Evolutionary conservation across 1,140 invertebrate species (phyloP), one percentile per base, ranked within the genome.

Genomic region (Psix sp.): DNA sequence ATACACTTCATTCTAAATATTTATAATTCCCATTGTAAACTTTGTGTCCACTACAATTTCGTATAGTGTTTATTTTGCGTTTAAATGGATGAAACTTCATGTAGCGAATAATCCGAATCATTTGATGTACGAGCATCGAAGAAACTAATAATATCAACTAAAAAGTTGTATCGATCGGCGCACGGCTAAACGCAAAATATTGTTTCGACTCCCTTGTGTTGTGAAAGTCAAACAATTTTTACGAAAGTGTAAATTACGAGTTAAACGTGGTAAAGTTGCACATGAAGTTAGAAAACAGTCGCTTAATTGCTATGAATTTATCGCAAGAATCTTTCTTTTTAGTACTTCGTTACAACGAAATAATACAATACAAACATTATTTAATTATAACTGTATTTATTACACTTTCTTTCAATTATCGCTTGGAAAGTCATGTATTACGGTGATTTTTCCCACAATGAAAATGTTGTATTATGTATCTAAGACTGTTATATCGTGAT

Each of bases 131-230:
- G 48, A 33, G 15, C 48, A 17, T 39, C 11, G 35, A 35, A 45
- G 26, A 18, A 13, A 13, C 45, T 60, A 45, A 60, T 54, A 60
- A 60, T 70, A 29, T 54, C 40, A 18, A 20, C 24, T 54, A 48
- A 54, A 70, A 70, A 70, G 36, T 59, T 26, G 43, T 38, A 57
- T 57, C 43, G 51, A 48, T 40, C 42, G 20, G 29, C 6, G 13
- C 18, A 16, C 24, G 10, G 17, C 63, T 67, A 57, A 63, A 66
- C 51, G 43, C 43, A 48, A 56, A 66, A 56, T 56, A 66, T 57
- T 66, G 62, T 66, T 56, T 17, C 26, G 35, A 66, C 38, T 63
- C 38, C 24, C 31, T 14, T 26, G 43, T 13, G 43, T 33, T 11
- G 13, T 9, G 33, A 21, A 13, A 36, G 16, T 11, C 24, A 15